Conservation (phyloP, 2,113 vertebrate genomes). For the Chaetura pelagica region DNA sequence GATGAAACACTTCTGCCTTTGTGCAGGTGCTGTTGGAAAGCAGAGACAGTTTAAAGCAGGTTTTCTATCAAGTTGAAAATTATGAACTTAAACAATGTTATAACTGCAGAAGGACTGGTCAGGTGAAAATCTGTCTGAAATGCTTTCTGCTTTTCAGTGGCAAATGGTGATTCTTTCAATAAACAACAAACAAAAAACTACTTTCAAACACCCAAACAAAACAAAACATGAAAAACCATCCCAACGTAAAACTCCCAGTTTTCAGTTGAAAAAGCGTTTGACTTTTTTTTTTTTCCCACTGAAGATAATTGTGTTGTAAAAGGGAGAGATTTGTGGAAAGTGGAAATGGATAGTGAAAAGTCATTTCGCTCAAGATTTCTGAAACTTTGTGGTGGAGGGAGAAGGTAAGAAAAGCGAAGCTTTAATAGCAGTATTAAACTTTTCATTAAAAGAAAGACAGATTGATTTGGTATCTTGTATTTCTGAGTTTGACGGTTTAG, state of each 20-base stretch:
- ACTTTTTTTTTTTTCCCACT: neutral
- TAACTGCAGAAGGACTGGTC: neutral
- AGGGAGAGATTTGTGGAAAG: neutral
- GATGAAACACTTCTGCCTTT: accelerated
- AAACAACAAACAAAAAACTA: neutral
- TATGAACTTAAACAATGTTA: neutral
- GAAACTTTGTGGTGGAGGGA: neutral
- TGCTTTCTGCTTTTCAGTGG: neutral
- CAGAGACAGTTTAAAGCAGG: neutral
- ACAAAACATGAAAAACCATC: neutral
- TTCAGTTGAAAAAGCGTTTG: neutral
- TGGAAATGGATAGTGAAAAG: neutral
- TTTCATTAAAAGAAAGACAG: neutral
- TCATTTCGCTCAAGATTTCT: neutral
- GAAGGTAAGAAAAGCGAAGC: neutral
- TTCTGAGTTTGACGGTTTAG: neutral
- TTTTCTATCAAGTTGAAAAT: neutral
- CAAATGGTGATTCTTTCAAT: neutral
- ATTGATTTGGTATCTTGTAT: neutral
- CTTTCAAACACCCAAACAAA: neutral
- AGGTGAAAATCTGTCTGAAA: neutral
- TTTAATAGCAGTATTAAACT: neutral
- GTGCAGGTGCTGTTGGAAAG: neutral
- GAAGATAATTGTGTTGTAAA: neutral
- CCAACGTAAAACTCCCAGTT: neutral